phyloP scores from a whole-genome alignment of 2,888 invertebrate species.

The Pseudococcus viburni region DNA sequence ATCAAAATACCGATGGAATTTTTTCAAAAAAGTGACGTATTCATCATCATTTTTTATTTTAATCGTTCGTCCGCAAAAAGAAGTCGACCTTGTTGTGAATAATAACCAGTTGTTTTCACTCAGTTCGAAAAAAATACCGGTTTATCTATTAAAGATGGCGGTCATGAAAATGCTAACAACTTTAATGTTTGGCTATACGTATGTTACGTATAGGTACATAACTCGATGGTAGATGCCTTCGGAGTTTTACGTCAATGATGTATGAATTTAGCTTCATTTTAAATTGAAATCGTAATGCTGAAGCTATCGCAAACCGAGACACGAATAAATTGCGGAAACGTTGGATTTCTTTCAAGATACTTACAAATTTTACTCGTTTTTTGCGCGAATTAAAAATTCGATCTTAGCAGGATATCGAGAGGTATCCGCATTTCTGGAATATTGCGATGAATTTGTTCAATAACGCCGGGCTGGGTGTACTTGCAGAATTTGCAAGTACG shows the following conservation, averaged over 20 bases:
- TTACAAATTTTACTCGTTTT: background rate
- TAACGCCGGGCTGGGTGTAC: background rate
- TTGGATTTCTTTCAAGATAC: background rate
- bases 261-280: background rate
- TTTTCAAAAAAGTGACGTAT: background rate
- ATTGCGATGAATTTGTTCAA: background rate
- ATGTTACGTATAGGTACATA: background rate
- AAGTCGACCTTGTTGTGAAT: conserved; percentile 43
- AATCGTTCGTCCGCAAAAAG: conserved; percentile 54
- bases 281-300: background rate
- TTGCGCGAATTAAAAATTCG: background rate
- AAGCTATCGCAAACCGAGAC: background rate
- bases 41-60: conserved; percentile 36
- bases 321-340: background rate
- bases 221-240: conserved; percentile 24
- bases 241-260: conserved; percentile 12
- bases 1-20: background rate
- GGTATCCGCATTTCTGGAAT: background rate
- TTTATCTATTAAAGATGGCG: conserved; percentile 54
- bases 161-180: conserved; percentile 44
- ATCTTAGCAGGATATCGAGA: background rate
- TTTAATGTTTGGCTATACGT: background rate
- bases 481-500: background rate
- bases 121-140: conserved; percentile 43
- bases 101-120: conserved; percentile 53